These are phyloP conservation scores for Galeruca laticollis DNA, from an alignment of 2,888 invertebrate genomes.

Conservation along the genomic window DNA sequence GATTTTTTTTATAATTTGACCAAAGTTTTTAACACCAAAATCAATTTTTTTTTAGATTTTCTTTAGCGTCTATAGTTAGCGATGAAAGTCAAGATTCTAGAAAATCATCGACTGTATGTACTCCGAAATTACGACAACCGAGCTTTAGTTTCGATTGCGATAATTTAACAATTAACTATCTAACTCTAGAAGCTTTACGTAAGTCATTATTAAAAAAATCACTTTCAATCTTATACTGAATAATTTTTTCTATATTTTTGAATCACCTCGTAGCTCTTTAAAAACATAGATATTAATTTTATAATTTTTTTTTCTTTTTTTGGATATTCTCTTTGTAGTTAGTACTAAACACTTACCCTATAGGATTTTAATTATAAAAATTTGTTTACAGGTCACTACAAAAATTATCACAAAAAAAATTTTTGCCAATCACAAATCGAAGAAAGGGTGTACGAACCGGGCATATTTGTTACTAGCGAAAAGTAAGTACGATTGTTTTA, in stretches of 20 bases:
- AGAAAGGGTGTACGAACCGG: conserved; percentile 60
- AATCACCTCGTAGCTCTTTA: not conserved
- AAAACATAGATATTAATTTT: not conserved
- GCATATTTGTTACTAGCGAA: conserved; percentile 60
- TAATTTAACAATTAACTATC: conserved; percentile 48
- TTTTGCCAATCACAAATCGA: conserved; percentile 61
- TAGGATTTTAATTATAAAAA: too few relatives aligned
- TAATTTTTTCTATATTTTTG: too few relatives aligned
- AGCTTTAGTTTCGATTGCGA: conserved; percentile 47
- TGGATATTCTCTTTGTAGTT: too few relatives aligned
- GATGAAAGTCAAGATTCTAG: conserved; percentile 46
- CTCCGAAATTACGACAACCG: conserved; percentile 31
- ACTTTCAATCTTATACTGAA: too few relatives aligned
- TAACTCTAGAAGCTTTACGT: conserved; percentile 57
- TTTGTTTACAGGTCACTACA: conserved; percentile 63
- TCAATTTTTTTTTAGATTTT: conserved; percentile 45
- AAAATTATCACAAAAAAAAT: conserved; percentile 57
- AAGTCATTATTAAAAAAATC: conserved; percentile 32
- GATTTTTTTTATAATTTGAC: not conserved
- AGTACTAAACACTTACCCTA: too few relatives aligned
- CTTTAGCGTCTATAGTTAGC: conserved; percentile 52
- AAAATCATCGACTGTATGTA: conserved; percentile 37
- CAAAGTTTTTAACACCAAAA: not conserved
- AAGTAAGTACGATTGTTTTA: conserved; percentile 48
- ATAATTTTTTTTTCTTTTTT: conserved; percentile 16